Evolutionary conservation across 92 coral and sea anemone genomes (phyloP).

Genomic region (Montipora capitata): DNA sequence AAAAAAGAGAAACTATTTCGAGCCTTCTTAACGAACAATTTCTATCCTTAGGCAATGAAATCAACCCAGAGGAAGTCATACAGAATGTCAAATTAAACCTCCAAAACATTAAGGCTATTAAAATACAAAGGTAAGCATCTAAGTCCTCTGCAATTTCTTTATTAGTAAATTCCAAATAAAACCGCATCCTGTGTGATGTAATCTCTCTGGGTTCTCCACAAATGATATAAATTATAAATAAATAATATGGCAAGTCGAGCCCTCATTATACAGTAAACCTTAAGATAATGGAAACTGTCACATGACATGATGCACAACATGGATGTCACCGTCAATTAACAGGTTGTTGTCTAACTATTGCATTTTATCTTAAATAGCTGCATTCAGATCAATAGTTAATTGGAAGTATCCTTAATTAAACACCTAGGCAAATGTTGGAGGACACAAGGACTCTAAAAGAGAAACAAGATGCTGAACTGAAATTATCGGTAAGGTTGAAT

Average conservation of each 20-base stretch:
- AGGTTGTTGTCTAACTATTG: not conserved
- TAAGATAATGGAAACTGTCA: too few relatives aligned
- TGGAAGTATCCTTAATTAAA: not conserved
- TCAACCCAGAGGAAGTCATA: too few relatives aligned
- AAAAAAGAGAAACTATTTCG: too few relatives aligned
- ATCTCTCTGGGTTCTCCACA: not conserved
- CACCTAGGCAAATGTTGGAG: not conserved
- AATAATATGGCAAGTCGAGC: too few relatives aligned
- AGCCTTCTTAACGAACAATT: too few relatives aligned
- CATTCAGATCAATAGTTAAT: not conserved
- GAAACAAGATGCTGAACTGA: not conserved
- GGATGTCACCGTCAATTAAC: not conserved
- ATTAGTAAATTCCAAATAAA: not conserved
- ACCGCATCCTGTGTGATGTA: too few relatives aligned
- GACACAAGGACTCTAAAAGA: not conserved
- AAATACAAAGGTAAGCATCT: too few relatives aligned
- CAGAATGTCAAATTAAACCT: too few relatives aligned
- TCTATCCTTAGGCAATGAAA: too few relatives aligned
- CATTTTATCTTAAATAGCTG: not conserved
- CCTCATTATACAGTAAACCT: too few relatives aligned
- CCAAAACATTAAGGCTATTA: too few relatives aligned
- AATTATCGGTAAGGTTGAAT: not conserved
- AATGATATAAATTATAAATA: not conserved
- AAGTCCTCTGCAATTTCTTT: not conserved
- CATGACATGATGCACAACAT: too few relatives aligned